Conservation (phyloP, 2,113 vertebrate genomes). For the Eurypyga helias region DNA sequence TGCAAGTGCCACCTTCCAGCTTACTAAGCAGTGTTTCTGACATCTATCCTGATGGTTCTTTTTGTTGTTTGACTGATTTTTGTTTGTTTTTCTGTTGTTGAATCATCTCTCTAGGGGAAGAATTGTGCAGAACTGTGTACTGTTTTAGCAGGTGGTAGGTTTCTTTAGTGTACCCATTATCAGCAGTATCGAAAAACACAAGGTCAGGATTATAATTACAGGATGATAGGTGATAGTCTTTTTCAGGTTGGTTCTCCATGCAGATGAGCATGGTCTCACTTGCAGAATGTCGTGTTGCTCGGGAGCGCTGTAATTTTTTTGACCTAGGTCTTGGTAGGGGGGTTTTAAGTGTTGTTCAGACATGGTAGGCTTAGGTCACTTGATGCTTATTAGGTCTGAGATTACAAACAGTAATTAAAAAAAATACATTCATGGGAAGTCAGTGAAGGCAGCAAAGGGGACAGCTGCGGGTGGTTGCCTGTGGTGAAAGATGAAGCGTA, state of each 20-base stretch:
- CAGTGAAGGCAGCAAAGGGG: background rate
- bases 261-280: background rate
- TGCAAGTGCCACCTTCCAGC: background rate
- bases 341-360: background rate
- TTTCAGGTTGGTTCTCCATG: background rate
- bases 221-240: background rate
- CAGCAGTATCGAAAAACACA: background rate
- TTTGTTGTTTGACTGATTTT: background rate
- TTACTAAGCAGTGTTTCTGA: background rate
- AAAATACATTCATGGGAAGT: background rate
- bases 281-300: background rate
- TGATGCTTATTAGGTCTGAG: background rate
- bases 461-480: background rate
- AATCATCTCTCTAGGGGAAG: background rate
- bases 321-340: background rate
- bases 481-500: background rate
- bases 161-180: background rate
- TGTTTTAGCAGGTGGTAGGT: background rate
- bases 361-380: background rate
- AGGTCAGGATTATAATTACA: background rate
- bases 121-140: background rate
- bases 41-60: background rate
- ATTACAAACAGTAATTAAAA: background rate
- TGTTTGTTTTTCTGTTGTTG: background rate
- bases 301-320: background rate